These are phyloP conservation scores for Catostylus mosaicus DNA, from an alignment of 30 jellyfish, hydroid and myxozoan species.

Conservation along the genomic window DNA sequence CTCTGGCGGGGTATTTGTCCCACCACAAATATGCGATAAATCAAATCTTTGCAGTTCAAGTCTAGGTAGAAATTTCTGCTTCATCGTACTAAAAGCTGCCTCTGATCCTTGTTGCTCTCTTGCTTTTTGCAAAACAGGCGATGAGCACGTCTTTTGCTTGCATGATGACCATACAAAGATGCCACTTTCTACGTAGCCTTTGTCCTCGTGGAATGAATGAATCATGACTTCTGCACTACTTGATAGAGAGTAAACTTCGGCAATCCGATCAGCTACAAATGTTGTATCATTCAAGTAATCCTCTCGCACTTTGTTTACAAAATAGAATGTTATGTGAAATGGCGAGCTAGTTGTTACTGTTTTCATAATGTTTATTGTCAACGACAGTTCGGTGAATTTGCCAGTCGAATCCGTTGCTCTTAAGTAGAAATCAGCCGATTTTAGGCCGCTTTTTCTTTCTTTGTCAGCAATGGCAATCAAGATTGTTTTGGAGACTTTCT, in stretches of 20 bases:
- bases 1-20: constrained; percentile 75
- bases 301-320: constrained; percentile 2
- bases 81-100: constrained; percentile 23
- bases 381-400: constrained; percentile 3
- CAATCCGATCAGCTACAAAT: constrained; percentile 29
- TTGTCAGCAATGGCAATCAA: constrained; percentile 51
- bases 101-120: constrained; percentile 43
- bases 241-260: constrained; percentile 25
- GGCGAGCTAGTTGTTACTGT: background rate
- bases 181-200: constrained; percentile 37
- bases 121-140: constrained; percentile 22
- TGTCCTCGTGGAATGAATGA: constrained; percentile 42
- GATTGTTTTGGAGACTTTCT: constrained; percentile 35
- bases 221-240: constrained; percentile 37
- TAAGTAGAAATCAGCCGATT: constrained; percentile 21
- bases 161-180: constrained; percentile 76
- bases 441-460: constrained; percentile 25
- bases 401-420: constrained; percentile 81
- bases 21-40: constrained; percentile 51
- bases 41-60: constrained; percentile 54
- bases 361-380: constrained; percentile 2
- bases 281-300: constrained; percentile 30
- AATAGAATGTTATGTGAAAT: constrained; percentile 17
- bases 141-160: constrained; percentile 59
- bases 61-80: constrained; percentile 36